Percentiles rank a stretch among this genome's conserved stretches.
Evolutionary conservation across 2,888 invertebrate species (phyloP).

Genomic region (Laspeyria flexula): DNA sequence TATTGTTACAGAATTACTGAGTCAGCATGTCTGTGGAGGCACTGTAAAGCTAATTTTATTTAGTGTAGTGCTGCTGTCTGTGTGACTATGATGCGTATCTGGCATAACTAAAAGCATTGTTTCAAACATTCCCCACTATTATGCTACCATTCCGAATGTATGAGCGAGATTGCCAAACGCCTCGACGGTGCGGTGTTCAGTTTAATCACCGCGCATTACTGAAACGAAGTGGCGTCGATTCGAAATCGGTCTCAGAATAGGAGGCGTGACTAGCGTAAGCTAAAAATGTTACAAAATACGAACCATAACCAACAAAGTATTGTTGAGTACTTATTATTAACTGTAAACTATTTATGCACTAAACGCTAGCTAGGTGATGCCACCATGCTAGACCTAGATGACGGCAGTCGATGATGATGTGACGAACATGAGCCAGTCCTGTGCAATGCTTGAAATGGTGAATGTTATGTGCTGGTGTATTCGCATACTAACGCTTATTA

Average conservation of each 20-base stretch:
- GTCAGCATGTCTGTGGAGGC: constrained; percentile 69
- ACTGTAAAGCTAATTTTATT: constrained; percentile 67
- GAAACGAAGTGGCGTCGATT: constrained; percentile 42
- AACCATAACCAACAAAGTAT: constrained; percentile 56
- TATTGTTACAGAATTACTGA: constrained; percentile 37
- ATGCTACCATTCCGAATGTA: constrained; percentile 73
- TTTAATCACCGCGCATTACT: neutral
- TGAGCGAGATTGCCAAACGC: constrained; percentile 16
- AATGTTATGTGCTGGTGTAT: constrained; percentile 78
- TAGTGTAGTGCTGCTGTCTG: constrained; percentile 70
- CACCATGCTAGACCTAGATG: constrained; percentile 82
- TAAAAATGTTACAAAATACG: constrained; percentile 56
- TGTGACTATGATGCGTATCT: constrained; percentile 76
- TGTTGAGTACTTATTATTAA: constrained; percentile 45
- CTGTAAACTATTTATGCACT: constrained; percentile 71
- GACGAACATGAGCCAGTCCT: constrained; percentile 76
- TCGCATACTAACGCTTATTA: constrained; percentile 48
- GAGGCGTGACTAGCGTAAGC: constrained; percentile 70
- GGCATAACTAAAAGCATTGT: constrained; percentile 77
- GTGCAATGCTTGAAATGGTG: constrained; percentile 82
- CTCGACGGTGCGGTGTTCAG: constrained; percentile 7
- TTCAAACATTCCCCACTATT: constrained; percentile 70
- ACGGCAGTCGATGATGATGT: constrained; percentile 74
- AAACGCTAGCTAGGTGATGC: constrained; percentile 79
- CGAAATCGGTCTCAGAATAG: constrained; percentile 77